phyloP scores from a whole-genome alignment of 53 echinoderm and acorn worm genomes.

The Echinarachnius parma region DNA sequence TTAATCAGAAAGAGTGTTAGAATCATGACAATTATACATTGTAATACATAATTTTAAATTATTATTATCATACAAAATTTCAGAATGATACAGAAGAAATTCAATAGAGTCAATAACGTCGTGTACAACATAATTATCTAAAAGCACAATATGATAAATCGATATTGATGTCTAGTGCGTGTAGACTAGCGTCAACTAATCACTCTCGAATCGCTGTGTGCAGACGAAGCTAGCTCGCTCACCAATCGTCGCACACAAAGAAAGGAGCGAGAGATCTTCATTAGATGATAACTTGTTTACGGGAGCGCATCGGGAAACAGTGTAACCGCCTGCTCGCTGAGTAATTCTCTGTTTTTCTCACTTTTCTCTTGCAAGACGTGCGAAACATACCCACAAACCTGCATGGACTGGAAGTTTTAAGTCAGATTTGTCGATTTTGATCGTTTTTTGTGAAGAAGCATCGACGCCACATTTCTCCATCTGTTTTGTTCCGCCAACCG shows the following conservation, averaged over 20 bases:
- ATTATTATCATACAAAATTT: not conserved
- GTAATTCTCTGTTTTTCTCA: too few relatives aligned
- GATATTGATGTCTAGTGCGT: too few relatives aligned
- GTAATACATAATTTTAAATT: too few relatives aligned
- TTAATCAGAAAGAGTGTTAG: too few relatives aligned
- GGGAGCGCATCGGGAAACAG: not conserved
- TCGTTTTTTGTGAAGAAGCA: not conserved
- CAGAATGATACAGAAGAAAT: not conserved
- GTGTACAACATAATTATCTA: too few relatives aligned
- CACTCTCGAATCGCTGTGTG: not conserved
- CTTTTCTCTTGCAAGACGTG: too few relatives aligned
- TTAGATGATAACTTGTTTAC: slow-evolving; percentile 42
- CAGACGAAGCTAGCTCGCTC: not conserved
- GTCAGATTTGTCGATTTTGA: not conserved
- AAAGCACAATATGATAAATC: too few relatives aligned
- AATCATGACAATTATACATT: too few relatives aligned
- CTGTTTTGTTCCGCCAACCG: not conserved
- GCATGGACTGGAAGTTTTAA: not conserved
- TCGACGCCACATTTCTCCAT: not conserved
- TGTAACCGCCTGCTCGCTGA: too few relatives aligned
- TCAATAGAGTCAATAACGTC: too few relatives aligned
- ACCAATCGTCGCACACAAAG: not conserved
- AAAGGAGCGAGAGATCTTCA: slow-evolving; percentile 26
- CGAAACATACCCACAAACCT: too few relatives aligned
- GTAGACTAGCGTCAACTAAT: not conserved